Evolutionary conservation across 1,140 invertebrate species (phyloP), one percentile per base, ranked within the genome.

Genomic region (Steinernema khuongi): DNA sequence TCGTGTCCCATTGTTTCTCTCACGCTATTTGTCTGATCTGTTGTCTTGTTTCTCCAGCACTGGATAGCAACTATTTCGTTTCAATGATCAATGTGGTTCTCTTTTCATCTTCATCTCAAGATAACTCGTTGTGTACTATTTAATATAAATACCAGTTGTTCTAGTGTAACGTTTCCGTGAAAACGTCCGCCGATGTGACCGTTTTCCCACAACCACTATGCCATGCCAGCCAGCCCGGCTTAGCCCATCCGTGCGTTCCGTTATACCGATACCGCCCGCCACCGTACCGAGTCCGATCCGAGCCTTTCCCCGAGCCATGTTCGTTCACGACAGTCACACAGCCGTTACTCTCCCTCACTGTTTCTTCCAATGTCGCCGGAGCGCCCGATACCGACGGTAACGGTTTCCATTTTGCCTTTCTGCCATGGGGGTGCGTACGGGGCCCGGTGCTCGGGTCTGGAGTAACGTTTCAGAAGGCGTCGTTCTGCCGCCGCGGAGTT

Each of bases 181-280:
- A 7, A 11, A 26, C 50, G 50, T 17, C 50, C 50, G 50, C 14
- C 50, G 50, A 60, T 60, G 2, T 22, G 50, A 22, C 7, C 50
- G 7, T 7, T 60, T 60, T 14, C 14, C 50, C 50, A 7, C 36
- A 41, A n/a, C n/a, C n/a, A n/a, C n/a, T n/a, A n/a, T n/a, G n/a
- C n/a, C 36, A 60, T 7, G 7, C 11, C 50, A 26, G 11, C 50
- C 11, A 60, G 50, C 26, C 50, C 50, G 22, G 50, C 50, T 17
- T 60, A 60, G 50, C 22, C 50, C 50, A 60, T 17, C 50, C 50
- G n/a, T n/a, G n/a, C n/a, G n/a, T n/a, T n/a, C n/a, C n/a, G n/a
- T n/a, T n/a, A 60, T 41, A 41, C 36, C 50, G 50, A n/a, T 17
- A 60, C 50, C 50, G 19, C 26, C 14, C 26, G 4, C 2, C 14